These are phyloP conservation scores for Cryptocephalus moraei DNA, from an alignment of 2,888 invertebrate genomes.

Conservation along the genomic window DNA sequence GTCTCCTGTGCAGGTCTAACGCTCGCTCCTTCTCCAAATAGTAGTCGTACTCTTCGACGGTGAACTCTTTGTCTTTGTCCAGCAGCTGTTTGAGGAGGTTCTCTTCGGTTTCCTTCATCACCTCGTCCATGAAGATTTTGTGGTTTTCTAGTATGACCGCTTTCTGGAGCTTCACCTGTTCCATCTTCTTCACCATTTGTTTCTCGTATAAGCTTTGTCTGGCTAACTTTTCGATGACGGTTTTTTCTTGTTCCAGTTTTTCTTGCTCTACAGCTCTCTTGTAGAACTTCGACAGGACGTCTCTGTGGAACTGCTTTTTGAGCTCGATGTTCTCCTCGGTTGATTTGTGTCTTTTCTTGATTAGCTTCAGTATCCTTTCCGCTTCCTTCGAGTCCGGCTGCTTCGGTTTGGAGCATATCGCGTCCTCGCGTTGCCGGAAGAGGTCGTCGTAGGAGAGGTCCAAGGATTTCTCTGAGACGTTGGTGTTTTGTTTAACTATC, in stretches of 20 bases:
- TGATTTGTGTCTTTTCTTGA: conserved; percentile 40
- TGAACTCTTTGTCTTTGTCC: conserved; percentile 14
- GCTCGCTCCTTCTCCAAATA: conserved; percentile 41
- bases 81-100: conserved; percentile 34
- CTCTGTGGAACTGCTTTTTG: conserved; percentile 37
- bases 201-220: conserved; percentile 56
- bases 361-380: conserved; percentile 41
- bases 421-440: conserved; percentile 19
- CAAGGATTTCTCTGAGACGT: too few relatives aligned
- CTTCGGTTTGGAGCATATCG: conserved; percentile 14
- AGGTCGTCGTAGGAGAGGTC: conserved; percentile 23
- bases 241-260: conserved; percentile 42
- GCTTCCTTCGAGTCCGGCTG: conserved; percentile 25
- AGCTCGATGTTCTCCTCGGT: conserved; percentile 26
- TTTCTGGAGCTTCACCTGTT: conserved; percentile 50
- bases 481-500: too few relatives aligned
- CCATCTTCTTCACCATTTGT: conserved; percentile 52
- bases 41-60: conserved; percentile 25
- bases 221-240: conserved; percentile 46
- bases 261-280: conserved; percentile 43
- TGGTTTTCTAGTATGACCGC: conserved; percentile 46
- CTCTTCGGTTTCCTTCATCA: conserved; percentile 41
- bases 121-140: conserved; percentile 41
- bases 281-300: conserved; percentile 44
- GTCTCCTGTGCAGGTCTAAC: conserved; percentile 39